A percentile compares a stretch with the other conserved stretches of the same genome.
phyloP scores from a whole-genome alignment of 1,140 invertebrate species.

The Ruditapes philippinarum region DNA sequence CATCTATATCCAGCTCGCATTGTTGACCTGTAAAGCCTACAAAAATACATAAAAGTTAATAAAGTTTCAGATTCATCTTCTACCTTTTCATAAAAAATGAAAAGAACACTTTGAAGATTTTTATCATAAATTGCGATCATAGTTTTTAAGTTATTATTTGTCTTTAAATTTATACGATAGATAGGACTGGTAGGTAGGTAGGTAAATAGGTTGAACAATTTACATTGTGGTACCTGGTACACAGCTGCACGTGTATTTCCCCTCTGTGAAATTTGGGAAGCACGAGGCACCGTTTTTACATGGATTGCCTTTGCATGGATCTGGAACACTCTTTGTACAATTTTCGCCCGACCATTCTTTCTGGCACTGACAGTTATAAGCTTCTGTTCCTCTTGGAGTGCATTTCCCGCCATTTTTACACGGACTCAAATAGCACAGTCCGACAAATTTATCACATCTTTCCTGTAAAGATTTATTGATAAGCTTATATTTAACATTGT shows the following conservation, averaged over 20 bases:
- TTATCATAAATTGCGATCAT: too few species aligned
- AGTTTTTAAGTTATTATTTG: too few species aligned
- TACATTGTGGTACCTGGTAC: neutral
- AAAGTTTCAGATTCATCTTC: too few species aligned
- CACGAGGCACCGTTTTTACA: conserved; percentile 27
- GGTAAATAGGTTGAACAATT: too few species aligned
- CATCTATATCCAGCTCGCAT: conserved; percentile 49
- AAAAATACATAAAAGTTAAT: too few species aligned
- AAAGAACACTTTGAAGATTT: too few species aligned
- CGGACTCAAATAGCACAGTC: conserved; percentile 24
- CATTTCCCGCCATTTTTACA: conserved; percentile 29
- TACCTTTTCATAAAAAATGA: too few species aligned
- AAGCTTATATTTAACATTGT: too few species aligned
- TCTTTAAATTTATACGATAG: too few species aligned
- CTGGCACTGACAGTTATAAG: conserved; percentile 4
- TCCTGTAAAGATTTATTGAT: too few species aligned
- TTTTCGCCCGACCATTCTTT: conserved; percentile 4
- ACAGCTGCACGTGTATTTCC: neutral
- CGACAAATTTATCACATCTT: conserved; percentile 48
- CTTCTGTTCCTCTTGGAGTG: conserved; percentile 27
- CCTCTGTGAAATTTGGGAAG: neutral
- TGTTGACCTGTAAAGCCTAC: conserved; percentile 31
- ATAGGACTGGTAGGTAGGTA: too few species aligned
- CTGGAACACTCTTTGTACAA: neutral
- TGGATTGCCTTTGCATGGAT: conserved; percentile 7